Base-by-base conservation (phyloP, 2,888 invertebrate species). In the Tachina fera region DNA sequence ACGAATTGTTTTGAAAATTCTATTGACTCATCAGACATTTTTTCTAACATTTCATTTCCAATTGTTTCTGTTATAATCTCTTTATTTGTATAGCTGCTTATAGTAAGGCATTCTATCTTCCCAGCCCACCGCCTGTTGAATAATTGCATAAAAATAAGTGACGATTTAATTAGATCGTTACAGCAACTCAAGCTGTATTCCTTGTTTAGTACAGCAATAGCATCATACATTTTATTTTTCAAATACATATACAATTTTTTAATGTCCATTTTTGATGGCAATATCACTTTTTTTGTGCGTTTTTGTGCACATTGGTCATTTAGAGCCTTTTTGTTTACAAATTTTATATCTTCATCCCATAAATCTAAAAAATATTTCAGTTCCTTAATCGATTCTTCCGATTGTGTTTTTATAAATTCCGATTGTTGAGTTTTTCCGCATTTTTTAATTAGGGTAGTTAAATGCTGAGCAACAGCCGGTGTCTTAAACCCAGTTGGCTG, bases 381-480 rank as follows among this genome's bases (percentile, higher is more conserved):
- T n/a, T 65, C 14, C 22, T 47, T 47, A 8, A 22, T 47, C 10
- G 14, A 13, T 5, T 65, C 22, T 31, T 65, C 65, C 22, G 65
- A 65, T 1, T 14, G 9, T 31, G 22, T 22, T 53, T 70, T 70
- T 11, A 70, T 70, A 3, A 19, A 41, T 41, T 51, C 53, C 41
- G 19, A 6, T 10, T n/a, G 9, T 31, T 49, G 65, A 13, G 8
- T 67, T 49, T 39, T 39, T 8, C 31, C 67, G n/a, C 67, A 49
- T 49, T 67, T 67, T n/a, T 67, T 49, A 16, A 63, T 19, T 43
- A 63, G 41, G 11, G 63, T 31, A 14, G 72, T 47, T 11, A 72
- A 47, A 56, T 65, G 22, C 19, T 41, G 39, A 8, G 65, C 80
- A 45, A 80, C 80, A 39, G 80, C 63, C 14, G 80, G 72, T 22